Conservation (phyloP, 2,113 vertebrate genomes). For the Tetraodon nigroviridis region DNA sequence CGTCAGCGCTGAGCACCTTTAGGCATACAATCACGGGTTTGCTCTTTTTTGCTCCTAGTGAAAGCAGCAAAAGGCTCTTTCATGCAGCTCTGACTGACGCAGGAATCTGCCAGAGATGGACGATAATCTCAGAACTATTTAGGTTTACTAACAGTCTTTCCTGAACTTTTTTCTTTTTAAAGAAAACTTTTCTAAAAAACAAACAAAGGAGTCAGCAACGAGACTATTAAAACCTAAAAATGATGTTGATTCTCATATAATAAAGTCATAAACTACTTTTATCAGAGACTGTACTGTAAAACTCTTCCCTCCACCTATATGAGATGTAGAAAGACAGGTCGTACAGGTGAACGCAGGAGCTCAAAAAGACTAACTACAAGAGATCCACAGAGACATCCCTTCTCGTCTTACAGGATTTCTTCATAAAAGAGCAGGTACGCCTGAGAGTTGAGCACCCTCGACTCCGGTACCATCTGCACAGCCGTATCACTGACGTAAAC, state of each 20-base stretch:
- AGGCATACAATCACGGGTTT: slow-evolving; percentile 41
- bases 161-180: slow-evolving; percentile 1
- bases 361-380: background rate
- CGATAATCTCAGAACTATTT: slow-evolving; percentile 13
- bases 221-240: slow-evolving; percentile 18
- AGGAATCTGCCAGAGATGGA: background rate
- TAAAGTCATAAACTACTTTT: slow-evolving; percentile 10
- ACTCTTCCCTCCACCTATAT: background rate
- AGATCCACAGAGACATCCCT: slow-evolving; percentile 14
- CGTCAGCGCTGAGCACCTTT: slow-evolving; percentile 36
- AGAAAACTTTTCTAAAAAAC: slow-evolving; percentile 2
- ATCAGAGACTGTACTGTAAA: slow-evolving; percentile 5
- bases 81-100: slow-evolving; percentile 42
- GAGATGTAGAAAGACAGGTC: slow-evolving; percentile 16
- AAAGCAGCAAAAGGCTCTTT: slow-evolving; percentile 27
- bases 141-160: slow-evolving; percentile 11
- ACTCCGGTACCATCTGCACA: slow-evolving; percentile 90
- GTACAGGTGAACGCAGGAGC: slow-evolving; percentile 5
- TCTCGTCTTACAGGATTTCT: slow-evolving; percentile 74
- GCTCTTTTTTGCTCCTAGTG: slow-evolving; percentile 25
- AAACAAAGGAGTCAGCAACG: slow-evolving; percentile 16
- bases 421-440: slow-evolving; percentile 98
- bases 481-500: slow-evolving; percentile 91
- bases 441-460: slow-evolving; percentile 92
- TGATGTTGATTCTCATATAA: background rate